Evolutionary conservation across 2,797 vertebrate genomes (phyloP), one percentile per base, ranked within the genome.

Genomic region (Microctenopoma stevenorrisi): DNA sequence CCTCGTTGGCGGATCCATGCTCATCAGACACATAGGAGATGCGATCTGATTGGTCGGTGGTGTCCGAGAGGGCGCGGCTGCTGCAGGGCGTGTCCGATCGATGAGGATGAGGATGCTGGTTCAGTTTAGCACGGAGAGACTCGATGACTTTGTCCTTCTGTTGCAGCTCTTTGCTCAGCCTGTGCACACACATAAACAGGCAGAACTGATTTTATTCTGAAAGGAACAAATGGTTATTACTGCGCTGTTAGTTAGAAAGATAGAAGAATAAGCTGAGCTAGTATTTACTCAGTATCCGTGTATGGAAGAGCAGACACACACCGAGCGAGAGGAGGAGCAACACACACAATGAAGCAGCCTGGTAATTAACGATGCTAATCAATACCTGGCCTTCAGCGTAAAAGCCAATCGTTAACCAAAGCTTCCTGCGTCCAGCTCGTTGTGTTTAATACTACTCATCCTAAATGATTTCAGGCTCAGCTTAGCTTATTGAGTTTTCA

Each of bases 141-240:
- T 97, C 94, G 4, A 97, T 97, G 81, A 96, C 84, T 62, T 95
- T 94, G 68, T 98, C 95, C 83, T 98, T 98, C 86, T 97, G 95
- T 79, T 96, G 95, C 2, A 97, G 95, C 85, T 98, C 96, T 74
- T 78, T 93, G 74, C 94, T 97, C 44, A 98, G 93, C 83, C 96
- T 98, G 84, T 0, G 13, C 1, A 67, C 25, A 57, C 3, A 65
- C 35, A 55, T 5, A 54, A 14, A 53, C 15, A 35, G 10, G 14
- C 22, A 28, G 25, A 40, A 6, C 38, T 22, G 22, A 30, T 30
- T 30, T 30, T 30, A 30, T 4, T 30, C 28, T 30, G 28, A 30
- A 30, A 30, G 28, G 28, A 30, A 30, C 28, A 30, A 30, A 4
- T 30, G 4, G 28, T 30, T 30, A 30, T 30, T 30, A 30, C 28